A percentile compares a stretch with the other conserved stretches of the same genome.
phyloP scores from a whole-genome alignment of 2,888 invertebrate genomes.

The Eristalis tenax region DNA sequence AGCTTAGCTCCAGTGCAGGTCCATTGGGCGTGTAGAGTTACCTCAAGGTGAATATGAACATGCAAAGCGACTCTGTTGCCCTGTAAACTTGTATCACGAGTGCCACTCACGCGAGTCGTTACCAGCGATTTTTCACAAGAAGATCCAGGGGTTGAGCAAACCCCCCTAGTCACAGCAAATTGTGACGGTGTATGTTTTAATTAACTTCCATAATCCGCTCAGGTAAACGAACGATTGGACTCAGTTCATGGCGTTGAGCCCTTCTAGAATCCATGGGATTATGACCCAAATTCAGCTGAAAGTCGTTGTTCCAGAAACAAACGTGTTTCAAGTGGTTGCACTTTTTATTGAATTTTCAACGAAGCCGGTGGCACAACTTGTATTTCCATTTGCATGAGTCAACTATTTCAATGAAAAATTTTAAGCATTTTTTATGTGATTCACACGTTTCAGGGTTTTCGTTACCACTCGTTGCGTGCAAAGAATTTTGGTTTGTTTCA shows the following conservation, averaged over 20 bases:
- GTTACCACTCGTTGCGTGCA: no score
- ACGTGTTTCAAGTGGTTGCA: not conserved
- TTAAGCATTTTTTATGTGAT: no score
- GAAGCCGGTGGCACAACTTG: not conserved
- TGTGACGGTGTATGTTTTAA: not conserved
- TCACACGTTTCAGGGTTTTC: no score
- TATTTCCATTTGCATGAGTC: no score
- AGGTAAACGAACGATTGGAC: not conserved
- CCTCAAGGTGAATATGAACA: conserved; percentile 9
- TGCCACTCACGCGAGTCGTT: not conserved
- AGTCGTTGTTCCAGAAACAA: not conserved
- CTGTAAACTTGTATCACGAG: not conserved
- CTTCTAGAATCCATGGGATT: not conserved
- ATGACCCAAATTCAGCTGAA: not conserved
- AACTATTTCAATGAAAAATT: no score
- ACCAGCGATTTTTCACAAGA: not conserved
- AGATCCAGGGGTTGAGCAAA: not conserved
- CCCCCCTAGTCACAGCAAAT: not conserved
- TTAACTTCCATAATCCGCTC: not conserved
- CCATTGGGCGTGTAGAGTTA: conserved; percentile 12
- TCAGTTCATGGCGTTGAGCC: not conserved
- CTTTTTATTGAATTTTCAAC: not conserved
- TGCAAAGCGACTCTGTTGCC: conserved; percentile 21
- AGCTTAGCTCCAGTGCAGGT: conserved; percentile 24
- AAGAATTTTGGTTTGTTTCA: no score